phyloP scores from a whole-genome alignment of 2,888 invertebrate species.

The Leistus spinibarbis region DNA sequence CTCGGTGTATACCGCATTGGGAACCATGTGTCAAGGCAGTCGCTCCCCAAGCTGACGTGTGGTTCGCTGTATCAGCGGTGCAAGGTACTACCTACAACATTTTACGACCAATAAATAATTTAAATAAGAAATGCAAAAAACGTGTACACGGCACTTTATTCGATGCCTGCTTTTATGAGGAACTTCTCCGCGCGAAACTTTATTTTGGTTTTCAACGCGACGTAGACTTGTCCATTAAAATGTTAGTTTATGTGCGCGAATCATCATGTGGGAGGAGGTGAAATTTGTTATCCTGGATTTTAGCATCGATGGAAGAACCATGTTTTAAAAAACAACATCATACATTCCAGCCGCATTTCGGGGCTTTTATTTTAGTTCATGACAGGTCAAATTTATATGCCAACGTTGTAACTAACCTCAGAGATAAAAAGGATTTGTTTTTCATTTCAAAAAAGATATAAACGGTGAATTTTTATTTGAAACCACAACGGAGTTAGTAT shows the following conservation, averaged over 20 bases:
- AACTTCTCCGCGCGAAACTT: slow-evolving; percentile 11
- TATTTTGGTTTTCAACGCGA: slow-evolving; percentile 16
- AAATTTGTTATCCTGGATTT: neutral
- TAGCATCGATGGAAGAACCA: slow-evolving; percentile 2
- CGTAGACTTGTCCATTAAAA: slow-evolving; percentile 22
- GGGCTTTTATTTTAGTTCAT: neutral
- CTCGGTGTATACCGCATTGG: neutral
- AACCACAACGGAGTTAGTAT: no score
- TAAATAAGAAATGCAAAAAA: slow-evolving; percentile 38
- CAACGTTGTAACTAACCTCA: neutral
- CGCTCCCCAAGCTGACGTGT: neutral
- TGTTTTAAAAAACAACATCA: slow-evolving; percentile 10
- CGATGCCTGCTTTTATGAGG: slow-evolving; percentile 10
- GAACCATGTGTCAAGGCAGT: neutral
- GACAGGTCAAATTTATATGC: neutral
- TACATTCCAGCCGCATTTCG: slow-evolving; percentile 6
- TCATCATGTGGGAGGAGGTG: slow-evolving; percentile 14
- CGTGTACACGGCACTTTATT: slow-evolving; percentile 28
- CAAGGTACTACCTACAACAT: neutral
- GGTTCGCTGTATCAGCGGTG: slow-evolving; percentile 9
- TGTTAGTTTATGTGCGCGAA: slow-evolving; percentile 31
- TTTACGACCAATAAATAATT: slow-evolving; percentile 37
- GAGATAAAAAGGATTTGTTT: no score
- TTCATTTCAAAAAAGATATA: neutral
- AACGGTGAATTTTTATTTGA: no score